phyloP scores from a whole-genome alignment of 2,888 invertebrate genomes.

The Acanthacorydalis orientalis region DNA sequence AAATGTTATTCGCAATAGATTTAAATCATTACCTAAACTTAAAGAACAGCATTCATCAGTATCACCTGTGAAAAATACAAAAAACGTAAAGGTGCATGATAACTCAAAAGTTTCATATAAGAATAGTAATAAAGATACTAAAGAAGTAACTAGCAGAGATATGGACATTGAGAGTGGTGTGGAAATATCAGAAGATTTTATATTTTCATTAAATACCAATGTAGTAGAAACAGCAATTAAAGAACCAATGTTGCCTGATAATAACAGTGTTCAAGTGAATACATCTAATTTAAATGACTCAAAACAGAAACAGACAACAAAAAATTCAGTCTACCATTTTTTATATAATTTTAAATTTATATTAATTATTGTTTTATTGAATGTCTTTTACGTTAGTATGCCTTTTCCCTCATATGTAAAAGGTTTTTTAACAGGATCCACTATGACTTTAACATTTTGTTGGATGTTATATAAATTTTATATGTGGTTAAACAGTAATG shows the following conservation, averaged over 20 bases:
- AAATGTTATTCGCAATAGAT: too few species aligned
- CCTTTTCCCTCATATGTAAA: conserved; percentile 11
- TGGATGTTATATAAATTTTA: conserved; percentile 8
- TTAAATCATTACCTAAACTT: too few species aligned
- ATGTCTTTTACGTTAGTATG: conserved; percentile 8
- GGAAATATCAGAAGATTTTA: conserved; percentile 19
- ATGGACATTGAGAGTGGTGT: conserved; percentile 21
- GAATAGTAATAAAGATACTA: neutral
- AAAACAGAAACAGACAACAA: too few species aligned
- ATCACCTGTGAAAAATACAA: neutral
- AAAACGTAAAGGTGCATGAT: neutral
- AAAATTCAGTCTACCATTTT: too few species aligned
- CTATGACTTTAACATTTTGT: conserved; percentile 7
- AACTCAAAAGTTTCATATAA: neutral
- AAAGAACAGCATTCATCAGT: too few species aligned
- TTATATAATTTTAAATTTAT: too few species aligned
- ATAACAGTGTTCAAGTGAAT: too few species aligned
- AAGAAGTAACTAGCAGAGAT: neutral
- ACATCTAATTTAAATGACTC: too few species aligned
- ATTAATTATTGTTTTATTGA: too few species aligned
- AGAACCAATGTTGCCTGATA: too few species aligned
- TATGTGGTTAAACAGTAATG: neutral
- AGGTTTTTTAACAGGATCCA: conserved; percentile 12
- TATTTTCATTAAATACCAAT: neutral
- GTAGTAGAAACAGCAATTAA: too few species aligned